Evolutionary conservation across 2,888 invertebrate species (phyloP), one percentile per base, ranked within the genome.

Genomic region (Erynnis tages): DNA sequence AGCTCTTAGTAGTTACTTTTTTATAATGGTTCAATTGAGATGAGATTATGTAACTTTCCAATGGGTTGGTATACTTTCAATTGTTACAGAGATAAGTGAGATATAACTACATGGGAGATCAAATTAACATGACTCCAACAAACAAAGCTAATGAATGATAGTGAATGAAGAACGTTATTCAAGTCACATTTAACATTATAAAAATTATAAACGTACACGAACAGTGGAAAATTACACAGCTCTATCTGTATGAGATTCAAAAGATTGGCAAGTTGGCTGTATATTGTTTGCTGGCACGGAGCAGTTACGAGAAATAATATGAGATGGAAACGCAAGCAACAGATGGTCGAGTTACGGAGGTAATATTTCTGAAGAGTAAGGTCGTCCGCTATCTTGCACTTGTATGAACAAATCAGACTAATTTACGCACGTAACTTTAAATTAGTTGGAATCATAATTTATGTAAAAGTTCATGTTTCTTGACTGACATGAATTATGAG

Each of bases 121-220:
- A 49, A 41, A 49, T 34, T 41, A 41, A 41, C 49, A 41, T 34
- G 41, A 41, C 25, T 30, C 30, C 21, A 38, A 35, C 37, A 48
- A 38, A 48, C 48, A 38, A 25, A 30, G 38, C 30, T 38, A 6
- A 37, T 30, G 48, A 6, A 37, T 30, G 48, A 48, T 48, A 48
- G 34, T 27, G 35, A 23, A n/a, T 11, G n/a, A 46, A 27, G 35
- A 16, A 35, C 23, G 11, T 17, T 23, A 11, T 10, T 34, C 14
- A 25, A n/a, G 25, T 47, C 16, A 35, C 14, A 25, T 10, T 8
- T 11, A 25, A 14, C 16, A 16, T 10, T 34, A 10, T 45, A 45
- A 44, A 29, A 44, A 44, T 16, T 19, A 45, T 19, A 46, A 21
- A 37, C 16, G 32, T 32, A 44, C 32, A 21, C 11, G 34, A 45